Percentiles rank a stretch among this genome's conserved stretches.
Evolutionary conservation across 2,113 vertebrate genomes (phyloP).

Genomic region (Neoarius graeffei): DNA sequence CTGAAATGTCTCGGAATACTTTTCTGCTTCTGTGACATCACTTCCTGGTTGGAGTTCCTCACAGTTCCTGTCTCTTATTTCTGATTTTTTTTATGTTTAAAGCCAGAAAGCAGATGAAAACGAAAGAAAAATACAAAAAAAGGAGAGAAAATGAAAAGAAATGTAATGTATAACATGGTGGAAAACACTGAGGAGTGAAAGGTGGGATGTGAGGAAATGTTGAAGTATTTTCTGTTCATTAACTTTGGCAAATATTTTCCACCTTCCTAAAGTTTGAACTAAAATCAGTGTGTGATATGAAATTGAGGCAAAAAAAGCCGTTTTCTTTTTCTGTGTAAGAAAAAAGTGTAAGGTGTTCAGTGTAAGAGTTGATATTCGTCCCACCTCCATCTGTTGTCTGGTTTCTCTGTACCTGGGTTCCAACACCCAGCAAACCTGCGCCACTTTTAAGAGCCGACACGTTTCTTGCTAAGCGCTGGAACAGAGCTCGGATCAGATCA

Average conservation of each 20-base stretch:
- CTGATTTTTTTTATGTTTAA: background rate
- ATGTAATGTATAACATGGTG: background rate
- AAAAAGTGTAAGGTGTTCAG: too few relatives aligned
- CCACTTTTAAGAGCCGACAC: background rate
- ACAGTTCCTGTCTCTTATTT: background rate
- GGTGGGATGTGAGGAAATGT: background rate
- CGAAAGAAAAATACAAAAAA: too few relatives aligned
- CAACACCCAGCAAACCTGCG: background rate
- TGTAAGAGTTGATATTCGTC: background rate
- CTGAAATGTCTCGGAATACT: background rate
- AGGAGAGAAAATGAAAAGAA: background rate
- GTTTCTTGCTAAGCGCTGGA: background rate
- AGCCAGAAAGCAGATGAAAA: background rate
- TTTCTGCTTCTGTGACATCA: background rate
- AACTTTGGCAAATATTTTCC: background rate
- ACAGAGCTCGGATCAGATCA: background rate
- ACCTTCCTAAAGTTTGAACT: background rate
- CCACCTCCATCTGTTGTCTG: background rate
- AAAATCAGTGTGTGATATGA: background rate
- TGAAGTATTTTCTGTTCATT: background rate
- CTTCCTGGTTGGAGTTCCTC: background rate
- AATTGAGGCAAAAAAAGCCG: background rate
- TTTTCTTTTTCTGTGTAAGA: background rate
- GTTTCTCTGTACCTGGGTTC: background rate
- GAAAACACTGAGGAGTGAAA: background rate